A percentile compares a stretch with the other conserved stretches of the same genome.
Evolutionary conservation across 2,113 vertebrate species (phyloP).

Genomic region (Gorilla gorilla): DNA sequence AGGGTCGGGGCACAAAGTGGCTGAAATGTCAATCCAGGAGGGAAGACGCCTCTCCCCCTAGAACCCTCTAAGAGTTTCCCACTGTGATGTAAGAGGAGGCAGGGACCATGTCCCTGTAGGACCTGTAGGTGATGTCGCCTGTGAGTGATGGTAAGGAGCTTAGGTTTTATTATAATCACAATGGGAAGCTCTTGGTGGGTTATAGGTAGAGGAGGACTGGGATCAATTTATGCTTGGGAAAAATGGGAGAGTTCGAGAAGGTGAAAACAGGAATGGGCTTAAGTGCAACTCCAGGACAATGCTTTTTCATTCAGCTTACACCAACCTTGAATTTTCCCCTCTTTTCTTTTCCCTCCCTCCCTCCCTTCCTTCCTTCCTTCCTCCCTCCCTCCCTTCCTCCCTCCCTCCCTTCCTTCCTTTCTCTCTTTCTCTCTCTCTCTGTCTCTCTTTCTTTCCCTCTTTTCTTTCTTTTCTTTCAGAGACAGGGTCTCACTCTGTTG

Average conservation of each 20-base stretch:
- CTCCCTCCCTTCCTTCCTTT: fast-evolving
- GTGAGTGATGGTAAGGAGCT: background rate
- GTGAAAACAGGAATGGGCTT: background rate
- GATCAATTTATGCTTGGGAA: background rate
- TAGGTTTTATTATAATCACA: background rate
- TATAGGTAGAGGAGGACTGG: background rate
- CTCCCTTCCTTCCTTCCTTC: fast-evolving
- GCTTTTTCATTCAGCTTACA: background rate
- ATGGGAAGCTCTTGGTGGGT: background rate
- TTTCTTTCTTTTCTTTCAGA: no score
- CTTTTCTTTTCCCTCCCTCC: no score
- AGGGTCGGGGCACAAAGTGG: background rate
- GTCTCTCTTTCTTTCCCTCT: no score
- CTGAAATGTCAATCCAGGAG: background rate
- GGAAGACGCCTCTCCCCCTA: background rate
- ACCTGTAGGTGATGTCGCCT: fast-evolving
- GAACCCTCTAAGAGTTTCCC: background rate
- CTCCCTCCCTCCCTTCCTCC: fast-evolving
- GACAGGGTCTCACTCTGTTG: no score
- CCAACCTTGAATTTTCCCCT: no score
- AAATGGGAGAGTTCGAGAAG: background rate
- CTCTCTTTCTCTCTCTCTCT: no score
- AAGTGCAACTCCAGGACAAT: background rate
- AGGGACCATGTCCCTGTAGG: background rate
- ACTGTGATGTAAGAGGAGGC: background rate